Conservation (phyloP, 2,888 invertebrate genomes). For the Neoaliturus tenellus region DNA sequence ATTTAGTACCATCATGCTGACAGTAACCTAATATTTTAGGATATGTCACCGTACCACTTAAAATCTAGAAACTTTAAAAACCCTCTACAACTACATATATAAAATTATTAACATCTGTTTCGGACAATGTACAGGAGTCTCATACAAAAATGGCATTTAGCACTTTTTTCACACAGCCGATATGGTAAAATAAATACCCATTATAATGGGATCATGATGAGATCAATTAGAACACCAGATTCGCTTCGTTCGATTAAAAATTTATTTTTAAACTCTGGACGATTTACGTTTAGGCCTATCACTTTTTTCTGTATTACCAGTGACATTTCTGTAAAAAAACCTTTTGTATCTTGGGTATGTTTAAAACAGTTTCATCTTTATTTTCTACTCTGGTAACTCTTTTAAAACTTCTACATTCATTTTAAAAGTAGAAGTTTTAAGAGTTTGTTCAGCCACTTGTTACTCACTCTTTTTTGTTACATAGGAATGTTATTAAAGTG, state of each 20-base stretch:
- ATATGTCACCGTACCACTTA: not conserved
- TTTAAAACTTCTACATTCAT: too few species aligned
- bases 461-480: too few species aligned
- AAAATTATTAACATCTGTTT: slow-evolving; percentile 15
- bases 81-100: not conserved
- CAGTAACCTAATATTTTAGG: not conserved
- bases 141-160: slow-evolving; percentile 22
- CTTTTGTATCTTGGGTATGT: too few species aligned
- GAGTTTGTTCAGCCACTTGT: too few species aligned
- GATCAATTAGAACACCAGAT: not conserved
- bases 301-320: too few species aligned
- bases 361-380: too few species aligned
- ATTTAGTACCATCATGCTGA: not conserved
- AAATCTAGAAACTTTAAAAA: slow-evolving; percentile 7
- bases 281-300: too few species aligned
- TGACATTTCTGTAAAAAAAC: too few species aligned
- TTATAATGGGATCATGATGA: not conserved
- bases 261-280: too few species aligned
- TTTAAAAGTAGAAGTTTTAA: too few species aligned
- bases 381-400: too few species aligned
- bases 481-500: too few species aligned
- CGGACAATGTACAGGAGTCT: slow-evolving; percentile 9
- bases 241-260: not conserved
- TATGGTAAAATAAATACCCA: not conserved
- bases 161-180: slow-evolving; percentile 25